Base-by-base conservation (phyloP, 1,140 invertebrate genomes). In the Bombus pascuorum region DNA sequence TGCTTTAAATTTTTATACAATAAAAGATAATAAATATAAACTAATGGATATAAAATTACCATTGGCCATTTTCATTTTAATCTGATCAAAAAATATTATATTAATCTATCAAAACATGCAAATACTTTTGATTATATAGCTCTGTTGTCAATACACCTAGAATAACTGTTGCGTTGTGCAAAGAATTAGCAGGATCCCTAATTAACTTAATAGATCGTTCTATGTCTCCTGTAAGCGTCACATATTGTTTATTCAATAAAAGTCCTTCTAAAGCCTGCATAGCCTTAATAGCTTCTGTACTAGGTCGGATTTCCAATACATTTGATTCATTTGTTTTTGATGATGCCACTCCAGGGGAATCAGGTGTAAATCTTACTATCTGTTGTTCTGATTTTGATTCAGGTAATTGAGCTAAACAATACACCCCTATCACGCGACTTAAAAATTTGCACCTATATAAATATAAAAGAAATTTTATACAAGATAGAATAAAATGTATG, bases 341-440 rank as follows among this genome's bases (percentile, higher is more conserved):
- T 5, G 91, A 87, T 53, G 94, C 89, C 1, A 93, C 90, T 39
- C 94, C 94, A 28, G 93, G 92, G n/a, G 94, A 87, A 74, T 95
- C 90, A 12, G 93, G 90, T 13, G 90, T 93, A 32, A 89, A 93
- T 37, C 94, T 87, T 12, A 95, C 87, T 37, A 93, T 47, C 37
- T 89, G 92, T 47, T 85, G 85, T 66, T 81, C 93, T 6, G 89
- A 93, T 85, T 95, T 95, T n/a, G 93, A 93, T 84, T 96, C 95
- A 3, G 95, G 95, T 39, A 96, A 85, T 85, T 96, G 95, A 28
- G 95, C 94, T 65, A 96, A 76, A 53, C 95, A 94, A 83, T 95
- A 95, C 4, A 95, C 94, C 9, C 92, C 93, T 12, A 94, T 85
- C 3, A 93, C 93, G 62, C 95, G 92, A 68, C 94, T 93, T 66